phyloP scores from a whole-genome alignment of 1,140 invertebrate genomes.

The Drosophila simulans region DNA sequence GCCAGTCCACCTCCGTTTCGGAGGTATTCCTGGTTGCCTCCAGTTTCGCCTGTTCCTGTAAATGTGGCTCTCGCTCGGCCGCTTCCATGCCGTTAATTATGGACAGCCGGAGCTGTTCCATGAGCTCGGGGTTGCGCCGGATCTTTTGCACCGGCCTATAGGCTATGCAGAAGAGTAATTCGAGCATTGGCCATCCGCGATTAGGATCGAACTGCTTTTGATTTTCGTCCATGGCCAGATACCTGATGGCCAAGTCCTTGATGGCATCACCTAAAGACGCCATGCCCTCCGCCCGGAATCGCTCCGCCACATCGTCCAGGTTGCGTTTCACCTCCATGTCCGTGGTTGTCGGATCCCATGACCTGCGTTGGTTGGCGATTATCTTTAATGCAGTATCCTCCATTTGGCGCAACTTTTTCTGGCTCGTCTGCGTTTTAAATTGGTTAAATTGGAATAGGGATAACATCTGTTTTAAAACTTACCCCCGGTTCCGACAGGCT shows the following conservation, averaged over 20 bases:
- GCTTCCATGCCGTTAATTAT: neutral
- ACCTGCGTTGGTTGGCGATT: slow-evolving; percentile 48
- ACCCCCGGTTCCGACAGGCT: slow-evolving; percentile 54
- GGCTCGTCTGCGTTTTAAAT: slow-evolving; percentile 11
- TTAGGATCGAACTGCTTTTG: slow-evolving; percentile 51
- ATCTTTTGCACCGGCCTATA: slow-evolving; percentile 65
- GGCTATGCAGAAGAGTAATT: slow-evolving; percentile 67
- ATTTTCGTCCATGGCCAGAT: slow-evolving; percentile 50
- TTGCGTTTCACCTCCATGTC: slow-evolving; percentile 51
- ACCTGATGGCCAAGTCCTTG: slow-evolving; percentile 28
- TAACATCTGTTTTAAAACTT: neutral
- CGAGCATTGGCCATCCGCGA: slow-evolving; percentile 65
- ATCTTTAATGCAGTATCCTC: slow-evolving; percentile 49
- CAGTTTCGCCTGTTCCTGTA: neutral
- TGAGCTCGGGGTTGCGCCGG: slow-evolving; percentile 33
- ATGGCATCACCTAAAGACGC: slow-evolving; percentile 45
- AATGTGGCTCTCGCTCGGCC: neutral
- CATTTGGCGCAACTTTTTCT: slow-evolving; percentile 21
- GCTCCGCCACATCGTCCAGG: slow-evolving; percentile 62
- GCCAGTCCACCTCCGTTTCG: slow-evolving; percentile 46
- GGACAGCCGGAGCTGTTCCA: slow-evolving; percentile 14
- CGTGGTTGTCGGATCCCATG: slow-evolving; percentile 36
- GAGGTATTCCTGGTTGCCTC: neutral
- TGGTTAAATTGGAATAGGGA: neutral
- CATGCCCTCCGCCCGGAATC: slow-evolving; percentile 65